phyloP scores from a whole-genome alignment of 2,888 invertebrate species.

The Sphecodes monilicornis region DNA sequence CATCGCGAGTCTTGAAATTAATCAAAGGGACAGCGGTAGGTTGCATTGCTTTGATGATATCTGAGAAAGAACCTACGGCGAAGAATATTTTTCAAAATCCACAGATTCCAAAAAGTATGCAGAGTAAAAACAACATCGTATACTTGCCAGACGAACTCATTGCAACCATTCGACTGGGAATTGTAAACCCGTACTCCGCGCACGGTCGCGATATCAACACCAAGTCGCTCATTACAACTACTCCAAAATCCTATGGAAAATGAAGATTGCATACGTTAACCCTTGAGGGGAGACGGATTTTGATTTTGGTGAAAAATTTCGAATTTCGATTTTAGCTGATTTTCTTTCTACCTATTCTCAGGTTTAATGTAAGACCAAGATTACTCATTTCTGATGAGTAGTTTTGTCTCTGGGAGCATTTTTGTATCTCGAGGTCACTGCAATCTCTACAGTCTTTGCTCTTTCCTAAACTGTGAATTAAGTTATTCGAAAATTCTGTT shows the following conservation, averaged over 20 bases:
- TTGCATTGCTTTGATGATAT: constrained; percentile 70
- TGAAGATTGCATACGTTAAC: neutral
- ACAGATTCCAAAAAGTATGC: neutral
- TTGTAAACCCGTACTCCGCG: constrained; percentile 17
- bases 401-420: too few relatives aligned
- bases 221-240: constrained; percentile 86
- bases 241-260: constrained; percentile 84
- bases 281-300: too few relatives aligned
- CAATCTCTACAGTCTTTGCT: too few relatives aligned
- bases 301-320: too few relatives aligned
- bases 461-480: too few relatives aligned
- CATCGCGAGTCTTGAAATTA: constrained; percentile 58
- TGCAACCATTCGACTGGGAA: fast-evolving
- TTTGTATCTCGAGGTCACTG: too few relatives aligned
- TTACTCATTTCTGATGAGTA: too few relatives aligned
- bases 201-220: constrained; percentile 86
- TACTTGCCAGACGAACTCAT: constrained; percentile 70
- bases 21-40: constrained; percentile 78
- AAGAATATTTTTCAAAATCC: neutral
- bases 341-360: too few relatives aligned
- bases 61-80: constrained; percentile 43
- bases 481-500: too few relatives aligned
- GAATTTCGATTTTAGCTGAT: too few relatives aligned
- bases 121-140: neutral
- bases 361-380: too few relatives aligned